Evolutionary conservation across 2,888 invertebrate species (phyloP), one percentile per base, ranked within the genome.

Genomic region (Abrostola triplasia): DNA sequence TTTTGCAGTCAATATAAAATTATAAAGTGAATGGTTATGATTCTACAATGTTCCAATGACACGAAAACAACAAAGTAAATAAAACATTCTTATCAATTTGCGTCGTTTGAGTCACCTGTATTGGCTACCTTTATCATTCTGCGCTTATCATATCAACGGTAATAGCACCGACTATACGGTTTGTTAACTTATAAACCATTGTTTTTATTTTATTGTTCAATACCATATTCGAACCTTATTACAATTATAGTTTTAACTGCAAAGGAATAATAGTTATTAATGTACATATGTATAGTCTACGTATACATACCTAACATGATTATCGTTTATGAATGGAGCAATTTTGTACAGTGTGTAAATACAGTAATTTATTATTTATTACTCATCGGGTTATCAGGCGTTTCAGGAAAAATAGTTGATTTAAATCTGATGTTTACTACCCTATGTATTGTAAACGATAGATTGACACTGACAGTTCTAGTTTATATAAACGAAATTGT

Each of bases 131-230:
- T 77, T 74, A 77, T 77, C 80, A 53, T 13, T 38, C 13, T 24
- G 24, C 48, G 47, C 59, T 80, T 80, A 78, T 82, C 77, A 79
- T 73, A 73, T 77, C 74, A 75, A 72, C 58, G 11, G 36, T 37
- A 74, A 68, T 42, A 53, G 68, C 52, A 50, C 52, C 62, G 59
- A 70, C 60, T 63, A 63, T 64, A 69, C 64, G 60, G 55, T 47
- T 61, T 62, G 65, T 76, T 72, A 63, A 55, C n/a, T 41, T 52
- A 50, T 44, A 57, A 54, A 52, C 57, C 12, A 44, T 60, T 77
- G 70, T 73, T 70, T 70, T 66, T 77, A 54, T 73, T 66, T 52
- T 59, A 75, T 54, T 49, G 44, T 40, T 38, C 37, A 47, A 41
- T 38, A 40, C 44, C 51, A 24, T 49, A 11, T 13, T 48, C 36